Conservation (phyloP, 2,888 invertebrate species). For the Morpho achilles region DNA sequence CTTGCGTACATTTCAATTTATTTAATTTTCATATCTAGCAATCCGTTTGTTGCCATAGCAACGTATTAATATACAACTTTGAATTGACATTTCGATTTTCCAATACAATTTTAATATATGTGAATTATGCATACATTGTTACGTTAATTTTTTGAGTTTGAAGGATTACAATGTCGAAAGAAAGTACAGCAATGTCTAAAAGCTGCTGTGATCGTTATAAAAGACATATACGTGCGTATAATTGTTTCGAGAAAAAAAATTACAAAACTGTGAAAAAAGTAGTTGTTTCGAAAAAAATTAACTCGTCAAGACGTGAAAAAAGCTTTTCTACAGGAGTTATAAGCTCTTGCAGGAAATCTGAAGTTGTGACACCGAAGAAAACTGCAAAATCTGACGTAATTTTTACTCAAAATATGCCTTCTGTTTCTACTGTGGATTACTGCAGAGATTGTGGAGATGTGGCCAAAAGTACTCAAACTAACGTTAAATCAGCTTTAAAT, state of each 20-base stretch:
- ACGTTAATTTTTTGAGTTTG: not conserved
- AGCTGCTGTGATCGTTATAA: slow-evolving; percentile 30
- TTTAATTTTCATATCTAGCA: too few species aligned
- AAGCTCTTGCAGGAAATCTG: slow-evolving; percentile 20
- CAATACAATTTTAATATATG: too few species aligned
- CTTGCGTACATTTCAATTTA: too few species aligned
- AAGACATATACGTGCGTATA: slow-evolving; percentile 24
- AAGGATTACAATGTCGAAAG: slow-evolving; percentile 11
- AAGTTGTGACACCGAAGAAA: slow-evolving; percentile 39
- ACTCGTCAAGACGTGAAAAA: slow-evolving; percentile 36
- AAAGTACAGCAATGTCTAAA: slow-evolving; percentile 7
- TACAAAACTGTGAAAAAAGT: slow-evolving; percentile 41
- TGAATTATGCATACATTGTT: too few species aligned
- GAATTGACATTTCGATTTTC: too few species aligned
- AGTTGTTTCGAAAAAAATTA: slow-evolving; percentile 38
- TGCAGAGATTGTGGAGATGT: slow-evolving; percentile 51
- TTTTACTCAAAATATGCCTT: slow-evolving; percentile 32
- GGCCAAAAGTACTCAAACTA: slow-evolving; percentile 1
- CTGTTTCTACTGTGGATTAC: slow-evolving; percentile 27
- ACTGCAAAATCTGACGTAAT: slow-evolving; percentile 51
- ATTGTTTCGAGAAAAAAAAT: slow-evolving; percentile 22
- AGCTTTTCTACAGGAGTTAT: slow-evolving; percentile 46
- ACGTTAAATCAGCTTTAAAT: slow-evolving; percentile 4
- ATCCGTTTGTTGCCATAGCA: slow-evolving; percentile 11
- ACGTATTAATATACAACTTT: slow-evolving; percentile 1